Percentiles rank a stretch among this genome's conserved stretches.
Conservation (phyloP, 92 coral and sea anemone species). For the Palythoa grandis region DNA sequence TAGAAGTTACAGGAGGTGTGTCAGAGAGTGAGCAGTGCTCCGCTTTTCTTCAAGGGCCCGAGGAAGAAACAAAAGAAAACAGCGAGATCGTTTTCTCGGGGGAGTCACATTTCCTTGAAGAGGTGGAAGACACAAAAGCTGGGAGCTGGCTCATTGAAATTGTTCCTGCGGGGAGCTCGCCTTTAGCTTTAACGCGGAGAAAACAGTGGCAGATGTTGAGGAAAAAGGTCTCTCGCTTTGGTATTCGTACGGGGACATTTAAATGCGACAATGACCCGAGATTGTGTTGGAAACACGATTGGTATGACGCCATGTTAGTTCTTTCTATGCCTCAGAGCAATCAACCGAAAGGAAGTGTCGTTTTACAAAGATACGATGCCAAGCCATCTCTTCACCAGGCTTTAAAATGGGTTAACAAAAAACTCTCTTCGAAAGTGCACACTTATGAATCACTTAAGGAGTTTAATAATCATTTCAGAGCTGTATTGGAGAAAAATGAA, state of each 20-base stretch:
- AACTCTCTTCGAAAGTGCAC: slow-evolving; percentile 72
- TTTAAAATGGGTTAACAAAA: slow-evolving; percentile 82
- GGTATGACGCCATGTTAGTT: slow-evolving; percentile 74
- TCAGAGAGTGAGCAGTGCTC: slow-evolving; percentile 86
- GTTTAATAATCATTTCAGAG: slow-evolving; percentile 57
- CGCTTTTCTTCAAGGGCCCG: slow-evolving; percentile 41
- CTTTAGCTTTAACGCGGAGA: slow-evolving; percentile 54
- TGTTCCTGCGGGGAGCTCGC: slow-evolving; percentile 70
- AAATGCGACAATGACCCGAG: slow-evolving; percentile 83
- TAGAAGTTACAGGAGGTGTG: slow-evolving; percentile 89
- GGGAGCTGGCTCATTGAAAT: slow-evolving; percentile 97
- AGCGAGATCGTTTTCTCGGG: slow-evolving; percentile 77
- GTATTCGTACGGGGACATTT: slow-evolving; percentile 93
- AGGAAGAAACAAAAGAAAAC: slow-evolving; percentile 64
- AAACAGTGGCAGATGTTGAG: slow-evolving; percentile 83
- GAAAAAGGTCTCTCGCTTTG: slow-evolving; percentile 84
- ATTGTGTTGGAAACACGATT: slow-evolving; percentile 80
- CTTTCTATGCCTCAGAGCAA: slow-evolving; percentile 92
- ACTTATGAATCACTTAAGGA: slow-evolving; percentile 58
- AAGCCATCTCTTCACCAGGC: slow-evolving; percentile 81
- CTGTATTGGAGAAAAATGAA: slow-evolving; percentile 52
- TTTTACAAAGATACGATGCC: slow-evolving; percentile 76
- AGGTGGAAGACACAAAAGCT: slow-evolving; percentile 98
- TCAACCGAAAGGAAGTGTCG: slow-evolving; percentile 96
- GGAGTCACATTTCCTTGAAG: slow-evolving; percentile 96